Percentiles rank a stretch among this genome's conserved stretches.
Conservation (phyloP, 1,140 invertebrate species). For the Cheumatopsyche charites region DNA sequence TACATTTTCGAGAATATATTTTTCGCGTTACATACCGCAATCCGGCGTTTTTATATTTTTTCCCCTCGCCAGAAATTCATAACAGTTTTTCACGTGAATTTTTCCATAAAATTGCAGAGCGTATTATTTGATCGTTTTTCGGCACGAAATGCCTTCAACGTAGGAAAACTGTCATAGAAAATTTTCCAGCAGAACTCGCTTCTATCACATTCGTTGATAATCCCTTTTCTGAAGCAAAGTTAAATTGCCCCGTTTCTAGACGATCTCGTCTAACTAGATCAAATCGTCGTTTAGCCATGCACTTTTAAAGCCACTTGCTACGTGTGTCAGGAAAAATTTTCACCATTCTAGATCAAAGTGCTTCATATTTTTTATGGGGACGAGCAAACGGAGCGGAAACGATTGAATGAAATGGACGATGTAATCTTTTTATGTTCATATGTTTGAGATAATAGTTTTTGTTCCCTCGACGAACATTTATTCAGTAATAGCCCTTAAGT, state of each 20-base stretch:
- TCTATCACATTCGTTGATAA: constrained; percentile 24
- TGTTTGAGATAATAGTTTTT: too few relatives aligned
- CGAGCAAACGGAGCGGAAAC: too few relatives aligned
- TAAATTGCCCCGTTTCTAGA: constrained; percentile 43
- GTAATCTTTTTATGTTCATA: too few relatives aligned
- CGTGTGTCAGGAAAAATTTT: not conserved
- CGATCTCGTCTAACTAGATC: constrained; percentile 43
- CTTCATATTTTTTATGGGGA: too few relatives aligned
- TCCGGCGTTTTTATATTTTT: not conserved
- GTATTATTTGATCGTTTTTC: constrained; percentile 11
- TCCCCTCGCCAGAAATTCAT: not conserved
- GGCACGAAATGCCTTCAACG: not conserved
- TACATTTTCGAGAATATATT: not conserved
- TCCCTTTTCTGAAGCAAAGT: constrained; percentile 41
- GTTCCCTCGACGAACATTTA: too few relatives aligned
- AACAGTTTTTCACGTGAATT: constrained; percentile 1
- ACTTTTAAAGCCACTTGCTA: constrained; percentile 1
- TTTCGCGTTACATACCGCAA: not conserved
- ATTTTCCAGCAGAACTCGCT: constrained; percentile 19
- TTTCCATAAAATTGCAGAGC: constrained; percentile 6
- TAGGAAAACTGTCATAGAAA: constrained; percentile 29
- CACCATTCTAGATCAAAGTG: too few relatives aligned
- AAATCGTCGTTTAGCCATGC: constrained; percentile 35
- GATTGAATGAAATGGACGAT: too few relatives aligned
- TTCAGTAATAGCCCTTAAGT: too few relatives aligned